Evolutionary conservation across 64 coral and sea anemone genomes (phyloP).

Genomic region (Pocillopora verrucosa): DNA sequence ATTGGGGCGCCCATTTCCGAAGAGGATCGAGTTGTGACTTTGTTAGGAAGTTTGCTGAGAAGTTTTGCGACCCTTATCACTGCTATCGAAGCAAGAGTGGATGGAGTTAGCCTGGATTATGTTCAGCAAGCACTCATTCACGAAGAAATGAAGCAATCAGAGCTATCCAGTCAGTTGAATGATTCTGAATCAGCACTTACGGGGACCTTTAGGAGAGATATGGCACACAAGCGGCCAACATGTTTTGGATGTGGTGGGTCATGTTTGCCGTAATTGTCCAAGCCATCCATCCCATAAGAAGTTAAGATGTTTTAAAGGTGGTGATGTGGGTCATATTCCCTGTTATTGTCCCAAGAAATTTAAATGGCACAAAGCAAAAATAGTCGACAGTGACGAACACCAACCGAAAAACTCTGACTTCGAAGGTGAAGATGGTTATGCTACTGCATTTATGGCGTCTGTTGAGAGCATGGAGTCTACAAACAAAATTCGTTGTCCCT

Average conservation of each 20-base stretch:
- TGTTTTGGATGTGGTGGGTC: constrained; percentile 41
- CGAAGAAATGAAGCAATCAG: constrained; percentile 43
- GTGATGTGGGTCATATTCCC: too few species aligned
- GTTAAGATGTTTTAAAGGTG: too few species aligned
- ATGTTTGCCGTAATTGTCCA: constrained; percentile 38
- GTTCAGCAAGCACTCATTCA: constrained; percentile 49
- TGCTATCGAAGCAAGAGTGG: constrained; percentile 38
- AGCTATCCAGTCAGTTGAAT: neutral
- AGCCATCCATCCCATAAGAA: too few species aligned
- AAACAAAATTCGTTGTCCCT: too few species aligned
- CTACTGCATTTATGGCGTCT: too few species aligned
- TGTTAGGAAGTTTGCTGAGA: constrained; percentile 28
- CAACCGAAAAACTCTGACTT: neutral
- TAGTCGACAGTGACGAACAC: neutral
- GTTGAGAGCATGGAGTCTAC: too few species aligned
- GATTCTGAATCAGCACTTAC: constrained; percentile 32
- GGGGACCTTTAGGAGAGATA: neutral
- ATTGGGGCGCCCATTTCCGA: constrained; percentile 26
- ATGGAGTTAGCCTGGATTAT: constrained; percentile 42
- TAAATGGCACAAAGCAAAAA: neutral
- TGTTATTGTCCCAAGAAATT: too few species aligned
- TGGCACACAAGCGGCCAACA: neutral
- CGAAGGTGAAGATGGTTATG: too few species aligned
- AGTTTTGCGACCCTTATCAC: constrained; percentile 26
- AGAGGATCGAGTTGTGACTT: constrained; percentile 52